These are phyloP conservation scores for Tiaroga cobitis DNA, from an alignment of 2,797 vertebrate genomes.

Conservation along the genomic window DNA sequence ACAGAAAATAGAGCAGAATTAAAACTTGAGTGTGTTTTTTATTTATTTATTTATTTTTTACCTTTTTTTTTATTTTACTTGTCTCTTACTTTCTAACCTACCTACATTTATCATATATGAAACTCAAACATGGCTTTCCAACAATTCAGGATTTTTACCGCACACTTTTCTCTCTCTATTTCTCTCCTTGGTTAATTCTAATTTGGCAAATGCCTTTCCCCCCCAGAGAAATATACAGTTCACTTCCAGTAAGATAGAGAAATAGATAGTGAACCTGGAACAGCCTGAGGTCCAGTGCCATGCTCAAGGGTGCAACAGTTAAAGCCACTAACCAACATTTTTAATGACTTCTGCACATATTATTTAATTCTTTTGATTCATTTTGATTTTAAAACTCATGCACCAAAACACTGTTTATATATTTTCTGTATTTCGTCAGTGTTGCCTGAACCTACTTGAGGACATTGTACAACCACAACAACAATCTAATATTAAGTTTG, in stretches of 20 bases:
- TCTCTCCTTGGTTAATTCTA: neutral
- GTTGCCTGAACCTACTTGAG: neutral
- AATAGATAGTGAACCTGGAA: neutral
- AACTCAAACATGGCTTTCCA: neutral
- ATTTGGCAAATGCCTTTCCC: neutral
- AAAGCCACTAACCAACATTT: neutral
- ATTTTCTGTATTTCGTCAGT: neutral
- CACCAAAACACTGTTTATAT: neutral
- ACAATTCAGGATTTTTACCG: neutral
- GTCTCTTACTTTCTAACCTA: neutral
- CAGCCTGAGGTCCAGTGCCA: neutral
- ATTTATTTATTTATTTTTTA: too few relatives aligned
- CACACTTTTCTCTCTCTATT: neutral
- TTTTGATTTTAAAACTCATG: neutral
- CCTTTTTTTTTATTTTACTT: neutral
- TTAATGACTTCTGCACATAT: neutral
- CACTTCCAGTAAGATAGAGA: neutral
- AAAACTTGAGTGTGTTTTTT: neutral
- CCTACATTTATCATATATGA: neutral
- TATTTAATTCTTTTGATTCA: neutral
- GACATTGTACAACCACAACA: constrained; percentile 12
- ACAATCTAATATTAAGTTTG: constrained; percentile 28
- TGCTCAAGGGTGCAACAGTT: constrained; percentile 12
- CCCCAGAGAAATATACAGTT: neutral
- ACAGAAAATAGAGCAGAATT: constrained; percentile 33